These are phyloP conservation scores for Cossypha niveicapilla DNA, from an alignment of 2,797 vertebrate genomes.

Conservation along the genomic window DNA sequence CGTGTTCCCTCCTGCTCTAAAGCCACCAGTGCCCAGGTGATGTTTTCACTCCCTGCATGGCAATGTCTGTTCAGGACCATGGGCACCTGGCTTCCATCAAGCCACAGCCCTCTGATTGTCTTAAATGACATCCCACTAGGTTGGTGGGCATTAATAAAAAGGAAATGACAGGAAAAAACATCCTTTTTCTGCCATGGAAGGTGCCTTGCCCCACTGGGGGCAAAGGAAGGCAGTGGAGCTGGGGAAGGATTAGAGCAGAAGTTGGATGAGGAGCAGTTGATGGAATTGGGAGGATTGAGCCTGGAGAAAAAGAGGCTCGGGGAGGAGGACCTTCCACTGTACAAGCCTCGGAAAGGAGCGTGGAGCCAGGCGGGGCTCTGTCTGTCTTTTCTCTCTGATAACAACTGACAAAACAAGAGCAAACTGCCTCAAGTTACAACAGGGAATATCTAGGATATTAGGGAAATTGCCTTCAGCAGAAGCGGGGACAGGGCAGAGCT, in stretches of 20 bases:
- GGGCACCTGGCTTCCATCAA: neutral
- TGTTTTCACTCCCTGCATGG: neutral
- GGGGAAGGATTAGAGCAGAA: neutral
- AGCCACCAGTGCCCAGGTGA: too few species aligned
- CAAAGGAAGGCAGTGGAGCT: neutral
- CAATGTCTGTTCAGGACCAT: neutral
- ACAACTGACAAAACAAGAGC: neutral
- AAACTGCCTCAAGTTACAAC: neutral
- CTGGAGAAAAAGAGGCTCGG: neutral
- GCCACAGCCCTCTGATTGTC: neutral
- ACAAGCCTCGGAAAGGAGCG: fast-evolving
- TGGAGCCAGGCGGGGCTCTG: neutral
- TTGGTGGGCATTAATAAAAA: neutral
- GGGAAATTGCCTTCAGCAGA: neutral
- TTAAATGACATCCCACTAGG: too few species aligned
- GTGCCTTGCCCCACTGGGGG: too few species aligned
- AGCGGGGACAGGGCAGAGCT: neutral
- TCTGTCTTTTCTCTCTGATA: neutral
- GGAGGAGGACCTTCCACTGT: too few species aligned
- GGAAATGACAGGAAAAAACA: fast-evolving
- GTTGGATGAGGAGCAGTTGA: neutral
- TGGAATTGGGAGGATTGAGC: neutral
- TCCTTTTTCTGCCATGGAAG: neutral
- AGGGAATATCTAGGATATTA: fast-evolving
- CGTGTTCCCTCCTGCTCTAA: fast-evolving